phyloP scores from a whole-genome alignment of 2,888 invertebrate genomes.

The Nysson spinosus region DNA sequence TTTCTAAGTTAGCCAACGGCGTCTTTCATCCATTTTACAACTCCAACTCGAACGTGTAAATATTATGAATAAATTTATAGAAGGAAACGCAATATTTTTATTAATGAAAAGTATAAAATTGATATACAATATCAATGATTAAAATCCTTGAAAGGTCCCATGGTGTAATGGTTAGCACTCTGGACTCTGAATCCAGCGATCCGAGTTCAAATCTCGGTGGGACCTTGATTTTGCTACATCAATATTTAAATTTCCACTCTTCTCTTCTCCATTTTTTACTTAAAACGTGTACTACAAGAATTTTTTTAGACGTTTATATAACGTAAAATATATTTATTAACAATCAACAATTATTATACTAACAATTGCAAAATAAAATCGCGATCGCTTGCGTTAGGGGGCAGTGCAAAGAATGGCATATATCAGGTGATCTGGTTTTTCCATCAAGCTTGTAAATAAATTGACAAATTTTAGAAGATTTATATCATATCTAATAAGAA shows the following conservation, averaged over 20 bases:
- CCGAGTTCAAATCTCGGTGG: constrained; percentile 90
- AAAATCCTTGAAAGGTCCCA: constrained; percentile 78
- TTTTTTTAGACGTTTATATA: too few relatives aligned
- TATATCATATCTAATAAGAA: constrained; percentile 11
- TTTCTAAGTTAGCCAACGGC: background rate
- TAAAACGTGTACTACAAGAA: too few relatives aligned
- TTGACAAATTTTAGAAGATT: background rate
- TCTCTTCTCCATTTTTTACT: too few relatives aligned
- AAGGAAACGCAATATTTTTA: background rate
- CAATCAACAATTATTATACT: too few relatives aligned
- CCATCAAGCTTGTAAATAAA: too few relatives aligned
- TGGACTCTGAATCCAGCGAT: constrained; percentile 90
- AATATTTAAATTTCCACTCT: background rate
- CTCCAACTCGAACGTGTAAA: too few relatives aligned
- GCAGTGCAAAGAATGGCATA: background rate
- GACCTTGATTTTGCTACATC: constrained; percentile 75
- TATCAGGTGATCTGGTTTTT: background rate
- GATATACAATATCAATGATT: background rate
- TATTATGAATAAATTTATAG: too few relatives aligned
- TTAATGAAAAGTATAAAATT: background rate
- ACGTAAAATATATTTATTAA: too few relatives aligned
- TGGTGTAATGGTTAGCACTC: constrained; percentile 89
- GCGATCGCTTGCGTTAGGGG: background rate
- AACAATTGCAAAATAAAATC: background rate
- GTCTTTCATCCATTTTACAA: background rate